Evolutionary conservation across 2,888 invertebrate species (phyloP).

Genomic region (Tubulanus polymorphus): DNA sequence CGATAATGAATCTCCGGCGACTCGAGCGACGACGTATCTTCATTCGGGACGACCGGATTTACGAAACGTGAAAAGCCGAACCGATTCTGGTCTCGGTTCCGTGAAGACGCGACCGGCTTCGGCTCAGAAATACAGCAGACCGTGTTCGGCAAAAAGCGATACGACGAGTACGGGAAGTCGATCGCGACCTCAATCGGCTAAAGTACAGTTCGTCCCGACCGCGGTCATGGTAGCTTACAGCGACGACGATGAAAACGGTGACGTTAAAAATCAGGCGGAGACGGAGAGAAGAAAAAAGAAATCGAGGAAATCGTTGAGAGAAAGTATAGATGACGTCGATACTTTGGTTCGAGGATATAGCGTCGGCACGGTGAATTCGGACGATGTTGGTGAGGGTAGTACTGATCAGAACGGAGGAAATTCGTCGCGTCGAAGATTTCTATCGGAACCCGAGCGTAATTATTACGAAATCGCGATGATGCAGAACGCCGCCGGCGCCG

Average conservation of each 20-base stretch:
- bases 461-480: too few species aligned
- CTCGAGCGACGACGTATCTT: neutral
- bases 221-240: neutral
- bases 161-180: too few species aligned
- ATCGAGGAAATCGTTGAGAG: neutral
- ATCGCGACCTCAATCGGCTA: too few species aligned
- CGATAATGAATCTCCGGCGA: neutral
- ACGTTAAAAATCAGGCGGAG: neutral
- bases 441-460: neutral
- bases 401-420: neutral
- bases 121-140: too few species aligned
- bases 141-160: too few species aligned
- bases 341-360: neutral
- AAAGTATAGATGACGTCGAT: neutral
- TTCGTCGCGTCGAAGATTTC: neutral
- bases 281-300: neutral
- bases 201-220: too few species aligned
- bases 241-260: neutral
- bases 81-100: neutral
- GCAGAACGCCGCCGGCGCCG: too few species aligned
- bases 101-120: too few species aligned
- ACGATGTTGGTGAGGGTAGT: neutral
- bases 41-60: neutral
- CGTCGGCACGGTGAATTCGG: neutral
- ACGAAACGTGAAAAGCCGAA: neutral